Base-by-base conservation (phyloP, 2,888 invertebrate genomes). In the Drosophila rubida region DNA sequence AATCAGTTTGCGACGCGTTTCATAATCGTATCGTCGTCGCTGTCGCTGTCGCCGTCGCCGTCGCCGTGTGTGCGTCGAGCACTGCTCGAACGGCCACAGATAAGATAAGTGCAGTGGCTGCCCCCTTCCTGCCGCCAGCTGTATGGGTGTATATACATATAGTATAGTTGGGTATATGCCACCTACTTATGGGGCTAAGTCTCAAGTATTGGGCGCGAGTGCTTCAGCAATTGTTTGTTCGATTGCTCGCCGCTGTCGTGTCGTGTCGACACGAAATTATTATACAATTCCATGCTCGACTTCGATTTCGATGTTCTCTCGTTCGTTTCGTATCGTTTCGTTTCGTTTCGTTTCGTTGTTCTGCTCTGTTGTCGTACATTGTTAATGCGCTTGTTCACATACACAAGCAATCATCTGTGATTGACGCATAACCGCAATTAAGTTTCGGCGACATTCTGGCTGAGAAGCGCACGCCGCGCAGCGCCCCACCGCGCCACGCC, bases 1-100 rank as follows among this genome's bases (percentile, higher is more conserved):
- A 77, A 77, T 80, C 81, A 80, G 51, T 37, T 16, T 53, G 74
- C 70, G 81, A 80, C 78, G 67, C 62, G 78, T 79, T 79, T 80
- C 75, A 78, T 70, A 84, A 84, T 71, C 77, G 55, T 39, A 61
- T 23, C 60, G 16, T 6, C 25, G 25, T 7, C 25, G 7, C 7
- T 6, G 25, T 7, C 25, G 7, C 7, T 6, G 25, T 25, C 25
- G 25, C 5, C 6, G 23, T 25, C 25, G 25, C 4, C 23, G 6
- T 19, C 19, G 19, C 3, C 19, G 19, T 19, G 19, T 9, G 19
- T 37, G 32, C n/a, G n/a, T 37, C 23, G 22, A 23, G 35, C 35
- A 23, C 30, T 39, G 55, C 19, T 41, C 41, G 44, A 37, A 45
- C 39, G 58, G 11, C n/a, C 19, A 50, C 19, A 51, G 79, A 79